Base-by-base conservation (phyloP, 2,797 vertebrate species). In the Hephaestus fuliginosus region DNA sequence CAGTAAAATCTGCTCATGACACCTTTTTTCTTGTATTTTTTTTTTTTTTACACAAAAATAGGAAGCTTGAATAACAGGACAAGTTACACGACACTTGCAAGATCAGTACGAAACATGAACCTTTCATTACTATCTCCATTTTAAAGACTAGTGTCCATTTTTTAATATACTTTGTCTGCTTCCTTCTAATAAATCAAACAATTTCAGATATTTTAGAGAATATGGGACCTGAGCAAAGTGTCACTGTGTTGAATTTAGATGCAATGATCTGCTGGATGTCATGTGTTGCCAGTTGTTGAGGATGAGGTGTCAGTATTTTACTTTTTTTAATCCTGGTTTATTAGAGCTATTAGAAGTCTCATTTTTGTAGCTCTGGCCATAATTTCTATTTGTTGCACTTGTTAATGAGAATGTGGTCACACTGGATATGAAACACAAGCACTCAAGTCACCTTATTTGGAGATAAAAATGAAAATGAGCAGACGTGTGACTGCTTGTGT, bases 61-160 rank as follows among this genome's bases (percentile, higher is more conserved):
- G 60, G 84, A 78, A 36, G 70, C 46, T 65, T 65, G 48, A 33
- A 28, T 69, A 85, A 86, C 67, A 90, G 61, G 72, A 92, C 74
- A 88, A 76, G 76, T 82, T 83, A 88, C 85, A 89, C 84, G 88
- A 89, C 86, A 92, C 69, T 81, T 83, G 36, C 79, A 78, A 66
- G 20, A 87, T 81, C 77, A 91, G 84, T 60, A 86, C 90, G 84
- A 88, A 73, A 91, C 89, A 87, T 71, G 84, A 92, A 88, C 79
- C 80, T 55, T 87, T 80, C 68, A 56, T 88, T 74, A 49, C 80
- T 85, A 78, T 80, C 60, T 60, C 41, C 43, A 52, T 70, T 52
- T 71, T 20, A 52, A 70, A 72, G 73, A 43, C 22, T 61, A 20
- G 58, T 57, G 17, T 46, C 51, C 0, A 44, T 25, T 65, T 43